phyloP scores from a whole-genome alignment of 1,140 invertebrate species.

The Drosophila pseudoobscura region DNA sequence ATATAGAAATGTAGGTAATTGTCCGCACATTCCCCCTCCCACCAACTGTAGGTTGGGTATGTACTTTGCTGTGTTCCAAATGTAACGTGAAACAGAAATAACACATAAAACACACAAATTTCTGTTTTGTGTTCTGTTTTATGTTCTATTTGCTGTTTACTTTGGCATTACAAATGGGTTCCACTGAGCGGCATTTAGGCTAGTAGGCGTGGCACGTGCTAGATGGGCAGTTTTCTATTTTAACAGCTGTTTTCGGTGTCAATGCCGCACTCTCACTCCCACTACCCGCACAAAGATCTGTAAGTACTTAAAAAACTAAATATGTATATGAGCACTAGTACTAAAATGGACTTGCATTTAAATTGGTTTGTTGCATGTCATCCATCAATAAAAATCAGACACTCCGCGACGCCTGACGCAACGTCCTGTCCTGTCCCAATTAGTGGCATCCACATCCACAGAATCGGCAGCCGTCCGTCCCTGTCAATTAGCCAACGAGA shows the following conservation, averaged over 20 bases:
- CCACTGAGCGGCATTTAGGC: slow-evolving; percentile 22
- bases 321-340: background rate
- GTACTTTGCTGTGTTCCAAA: slow-evolving; percentile 55
- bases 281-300: no score
- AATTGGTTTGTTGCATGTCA: slow-evolving; percentile 21
- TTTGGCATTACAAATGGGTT: slow-evolving; percentile 62
- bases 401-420: background rate
- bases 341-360: slow-evolving; percentile 21
- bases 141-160: slow-evolving; percentile 57
- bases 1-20: slow-evolving; percentile 6
- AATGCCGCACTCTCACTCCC: slow-evolving; percentile 34
- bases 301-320: slow-evolving; percentile 31
- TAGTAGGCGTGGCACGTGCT: slow-evolving; percentile 17
- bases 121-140: slow-evolving; percentile 56
- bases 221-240: slow-evolving; percentile 76
- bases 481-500: background rate
- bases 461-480: slow-evolving; percentile 4
- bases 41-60: slow-evolving; percentile 30
- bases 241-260: slow-evolving; percentile 68
- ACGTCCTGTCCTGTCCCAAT: no score
- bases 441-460: background rate
- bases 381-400: slow-evolving; percentile 23
- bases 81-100: slow-evolving; percentile 16
- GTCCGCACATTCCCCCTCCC: background rate
- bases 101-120: slow-evolving; percentile 53